Base-by-base conservation (phyloP, 2,113 vertebrate genomes). In the Sterna hirundo region DNA sequence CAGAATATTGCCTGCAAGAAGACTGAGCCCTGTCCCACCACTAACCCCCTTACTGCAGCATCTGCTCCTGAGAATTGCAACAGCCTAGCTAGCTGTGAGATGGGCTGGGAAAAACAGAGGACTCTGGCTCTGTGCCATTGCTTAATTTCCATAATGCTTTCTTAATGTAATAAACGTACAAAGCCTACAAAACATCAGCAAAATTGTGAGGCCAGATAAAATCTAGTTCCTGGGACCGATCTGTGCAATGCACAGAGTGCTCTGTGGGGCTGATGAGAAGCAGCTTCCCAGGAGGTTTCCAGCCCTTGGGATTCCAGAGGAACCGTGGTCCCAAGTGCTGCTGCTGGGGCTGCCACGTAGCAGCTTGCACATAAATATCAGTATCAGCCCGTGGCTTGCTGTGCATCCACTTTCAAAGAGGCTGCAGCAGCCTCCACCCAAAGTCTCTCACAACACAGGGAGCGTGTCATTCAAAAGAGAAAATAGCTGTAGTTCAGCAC, bases 61-160 rank as follows among this genome's bases (percentile, higher is more conserved):
- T 85, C 75, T 91, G 70, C 70, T 95, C 49, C 64, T 62, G 76
- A 82, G 84, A 82, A 66, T 77, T 88, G 42, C 58, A 69, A 13
- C 69, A 86, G 88, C 80, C 80, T 70, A 9, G 42, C 65, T 86
- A 58, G 46, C 76, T 72, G 61, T 64, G 80, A 90, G 71, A 66
- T 66, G 85, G 36, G 68, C 65, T 89, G 84, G 64, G 85, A 94
- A 93, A 94, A 83, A 47, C n/a, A 4, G 81, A 90, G 68, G 42
- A 10, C 40, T 65, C 66, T 95, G 93, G 91, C 93, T 70, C 46
- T 34, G 19, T 77, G 95, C 95, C 96, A 77, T 8, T 55, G 32
- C 79, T 76, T 93, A 15, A 87, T 95, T 95, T 94, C 70, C 88
- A 88, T 96, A 81, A 57, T 77, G 69, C 96, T 96, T 94, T 62